Base-by-base conservation (phyloP, 37 sponge, comb jelly and placozoan species). In the Chondrilla cf. caribensis region DNA sequence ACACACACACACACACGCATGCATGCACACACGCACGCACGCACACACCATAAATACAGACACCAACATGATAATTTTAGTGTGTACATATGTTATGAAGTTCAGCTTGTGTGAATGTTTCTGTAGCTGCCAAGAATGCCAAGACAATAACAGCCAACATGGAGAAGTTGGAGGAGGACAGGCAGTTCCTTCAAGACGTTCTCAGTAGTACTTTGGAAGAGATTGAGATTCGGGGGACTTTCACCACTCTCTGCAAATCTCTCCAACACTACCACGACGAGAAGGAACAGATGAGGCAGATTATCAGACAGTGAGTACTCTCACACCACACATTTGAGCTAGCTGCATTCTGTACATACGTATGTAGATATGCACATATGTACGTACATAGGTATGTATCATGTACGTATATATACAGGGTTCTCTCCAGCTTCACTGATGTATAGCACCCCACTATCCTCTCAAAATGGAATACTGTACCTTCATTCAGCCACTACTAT, bases 131-230 rank as follows among this genome's bases (percentile, higher is more conserved):
- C 51, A 73, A 42, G 59, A 88, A 79, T 64, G 29, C 80, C 14
- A 83, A 58, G 33, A 28, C 81, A 28, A 83, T 92, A 59, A 29
- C 80, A 38, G 89, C 89, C 28, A 87, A 90, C 59, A 76, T 87
- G 68, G 67, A 80, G 47, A 93, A 90, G 87, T 58, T 90, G 39
- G 85, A 87, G 78, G 26, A 40, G 29, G 94, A 93, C 70, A 32
- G 85, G 19, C 76, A 60, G 21, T 75, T 57, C 39, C 80, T 92
- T 0, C 86, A 92, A 71, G 40, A 54, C 3, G 60, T 92, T 37
- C 58, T 92, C 42, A 62, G 21, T 0, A 73, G 72, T n/a, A 81
- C 84, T 5, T 25, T 86, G 82, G 51, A 40, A 2, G 93, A 92
- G 77, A 68, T 92, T 0, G 32, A 40, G 0, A n/a, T 37, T 4